Evolutionary conservation across 2,113 vertebrate genomes (phyloP).

Genomic region (Phrynosoma blainvillii): DNA sequence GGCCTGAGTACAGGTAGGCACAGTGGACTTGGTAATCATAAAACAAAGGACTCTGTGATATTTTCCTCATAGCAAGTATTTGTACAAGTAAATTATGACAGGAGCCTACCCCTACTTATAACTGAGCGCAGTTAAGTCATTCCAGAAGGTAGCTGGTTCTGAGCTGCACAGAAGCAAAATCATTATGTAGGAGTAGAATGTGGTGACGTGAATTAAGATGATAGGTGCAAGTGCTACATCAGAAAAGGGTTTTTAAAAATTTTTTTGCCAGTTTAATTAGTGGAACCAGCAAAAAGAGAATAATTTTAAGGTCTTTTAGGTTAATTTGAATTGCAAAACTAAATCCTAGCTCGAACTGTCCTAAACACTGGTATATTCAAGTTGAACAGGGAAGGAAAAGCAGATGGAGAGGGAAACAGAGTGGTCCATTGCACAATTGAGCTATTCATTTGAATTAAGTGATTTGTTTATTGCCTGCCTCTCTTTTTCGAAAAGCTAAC

Average conservation of each 20-base stretch:
- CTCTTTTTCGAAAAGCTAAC: not conserved
- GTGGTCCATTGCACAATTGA: not conserved
- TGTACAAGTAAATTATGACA: not conserved
- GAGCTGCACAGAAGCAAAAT: not conserved
- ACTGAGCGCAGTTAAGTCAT: not conserved
- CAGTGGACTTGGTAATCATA: not conserved
- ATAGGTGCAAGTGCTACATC: not conserved
- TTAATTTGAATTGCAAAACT: not conserved
- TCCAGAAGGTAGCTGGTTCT: not conserved
- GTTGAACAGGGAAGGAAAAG: not conserved
- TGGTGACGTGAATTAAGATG: not conserved
- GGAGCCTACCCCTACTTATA: too few species aligned
- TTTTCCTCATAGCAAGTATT: not conserved
- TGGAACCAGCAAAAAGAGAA: not conserved
- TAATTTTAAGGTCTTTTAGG: not conserved
- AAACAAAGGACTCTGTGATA: not conserved
- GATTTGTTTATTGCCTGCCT: not conserved
- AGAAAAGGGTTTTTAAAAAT: not conserved
- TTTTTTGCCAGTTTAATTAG: slow-evolving; percentile 15
- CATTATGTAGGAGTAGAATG: too few species aligned
- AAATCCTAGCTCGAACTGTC: not conserved
- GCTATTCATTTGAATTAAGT: not conserved
- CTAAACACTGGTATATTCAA: not conserved
- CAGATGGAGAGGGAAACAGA: not conserved
- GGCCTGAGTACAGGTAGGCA: not conserved